Evolutionary conservation across 92 coral and sea anemone genomes (phyloP), one percentile per base, ranked within the genome.

Genomic region (Galaxea fascicularis): DNA sequence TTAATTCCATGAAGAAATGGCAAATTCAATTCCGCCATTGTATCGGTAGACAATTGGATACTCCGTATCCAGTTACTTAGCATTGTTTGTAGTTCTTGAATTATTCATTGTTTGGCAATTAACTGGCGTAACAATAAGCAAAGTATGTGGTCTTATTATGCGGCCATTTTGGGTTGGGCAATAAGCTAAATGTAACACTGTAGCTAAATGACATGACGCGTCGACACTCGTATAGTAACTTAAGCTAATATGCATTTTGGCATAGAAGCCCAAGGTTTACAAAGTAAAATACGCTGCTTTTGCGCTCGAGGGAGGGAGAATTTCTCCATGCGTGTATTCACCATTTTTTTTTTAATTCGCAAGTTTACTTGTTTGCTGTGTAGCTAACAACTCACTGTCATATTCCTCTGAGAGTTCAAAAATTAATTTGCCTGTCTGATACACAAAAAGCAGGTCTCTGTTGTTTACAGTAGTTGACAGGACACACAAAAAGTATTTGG

Each of bases 401-500:
- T 66, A 81, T 65, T 81, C 90, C 87, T 82, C 57, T 25, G 79
- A 87, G 79, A 87, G 24, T 49, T 60, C 46, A 18, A 73, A 45
- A 87, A 74, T 77, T 87, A 81, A 87, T 67, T 74, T 67, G 68
- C 44, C 80, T 76, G 74, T 80, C 87, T 82, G 22, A 22, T 80
- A 54, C 75, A 22, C 77, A 62, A 58, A 7, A 72, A 76, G 74
- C 27, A n/a, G 54, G 76, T 10, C 79, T 57, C 66, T 83, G 91
- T 82, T 91, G 95, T 91, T 91, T 91, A 82, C 95, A 73, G 87
- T 78, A 78, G 57, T 65, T 91, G 95, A 88, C 95, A 85, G 78
- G 44, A 72, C 76, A 75, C 87, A 88, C 85, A 88, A 89, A 91
- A 77, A 88, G 92, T 88, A 80, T 91, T 91, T 76, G 24, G 82